A percentile compares a stretch with the other conserved stretches of the same genome.
Conservation (phyloP, 2,888 invertebrate species). For the Andrena haemorrhoa region DNA sequence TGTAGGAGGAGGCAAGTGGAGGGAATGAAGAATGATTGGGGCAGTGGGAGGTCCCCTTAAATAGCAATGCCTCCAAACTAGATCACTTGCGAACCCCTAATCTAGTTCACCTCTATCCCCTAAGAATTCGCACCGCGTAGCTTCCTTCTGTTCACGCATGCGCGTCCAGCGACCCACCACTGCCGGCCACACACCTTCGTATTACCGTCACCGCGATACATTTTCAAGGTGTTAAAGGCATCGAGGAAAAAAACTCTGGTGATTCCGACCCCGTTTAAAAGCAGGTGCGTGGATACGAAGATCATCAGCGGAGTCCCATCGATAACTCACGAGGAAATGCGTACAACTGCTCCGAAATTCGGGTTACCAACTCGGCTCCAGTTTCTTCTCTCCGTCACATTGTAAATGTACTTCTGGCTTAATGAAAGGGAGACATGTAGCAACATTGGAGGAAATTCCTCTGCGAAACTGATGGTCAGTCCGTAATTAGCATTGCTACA, state of each 20-base stretch:
- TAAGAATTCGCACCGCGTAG: too few relatives aligned
- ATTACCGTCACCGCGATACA: too few relatives aligned
- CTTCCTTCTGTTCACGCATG: too few relatives aligned
- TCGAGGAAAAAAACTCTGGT: neutral
- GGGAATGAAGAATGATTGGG: too few relatives aligned
- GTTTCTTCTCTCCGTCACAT: neutral
- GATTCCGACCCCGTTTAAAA: neutral
- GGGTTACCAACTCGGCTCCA: neutral
- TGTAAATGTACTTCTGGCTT: neutral
- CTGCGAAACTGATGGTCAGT: neutral
- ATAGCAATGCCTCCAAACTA: too few relatives aligned
- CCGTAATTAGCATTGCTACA: neutral
- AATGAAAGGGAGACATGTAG: neutral
- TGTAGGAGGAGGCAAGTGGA: too few relatives aligned
- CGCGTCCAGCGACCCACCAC: too few relatives aligned
- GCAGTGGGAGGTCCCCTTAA: too few relatives aligned
- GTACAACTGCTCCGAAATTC: slow-evolving; percentile 2
- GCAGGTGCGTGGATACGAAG: neutral
- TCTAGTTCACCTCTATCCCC: too few relatives aligned
- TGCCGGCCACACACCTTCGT: too few relatives aligned
- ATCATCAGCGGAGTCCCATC: neutral
- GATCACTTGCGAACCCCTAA: too few relatives aligned
- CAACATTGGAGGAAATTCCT: neutral
- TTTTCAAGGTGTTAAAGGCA: neutral
- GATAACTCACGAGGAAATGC: neutral